A percentile compares a stretch with the other conserved stretches of the same genome.
Evolutionary conservation across 2,888 invertebrate genomes (phyloP).

Genomic region (Stenodera caucasica): DNA sequence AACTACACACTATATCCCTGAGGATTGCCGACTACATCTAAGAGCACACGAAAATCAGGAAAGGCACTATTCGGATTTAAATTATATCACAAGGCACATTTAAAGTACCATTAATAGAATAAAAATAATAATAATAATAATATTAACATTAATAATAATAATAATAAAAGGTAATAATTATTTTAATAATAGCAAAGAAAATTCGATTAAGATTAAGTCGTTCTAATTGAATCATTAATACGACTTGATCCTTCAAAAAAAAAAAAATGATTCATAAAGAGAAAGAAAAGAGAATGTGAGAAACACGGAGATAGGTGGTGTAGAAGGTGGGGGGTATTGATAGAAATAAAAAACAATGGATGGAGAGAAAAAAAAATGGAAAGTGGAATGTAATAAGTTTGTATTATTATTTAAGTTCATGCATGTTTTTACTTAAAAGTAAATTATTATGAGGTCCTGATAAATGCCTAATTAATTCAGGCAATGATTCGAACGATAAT

Average conservation of each 20-base stretch:
- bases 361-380: not conserved
- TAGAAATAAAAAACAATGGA: not conserved
- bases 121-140: not conserved
- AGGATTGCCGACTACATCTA: constrained; percentile 46
- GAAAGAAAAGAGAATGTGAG: not conserved
- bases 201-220: constrained; percentile 36
- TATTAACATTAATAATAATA: not conserved
- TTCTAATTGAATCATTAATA: constrained; percentile 39
- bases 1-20: constrained; percentile 44
- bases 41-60: constrained; percentile 37
- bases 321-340: too few relatives aligned
- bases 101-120: not conserved
- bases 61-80: constrained; percentile 44
- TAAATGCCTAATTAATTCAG: constrained; percentile 82
- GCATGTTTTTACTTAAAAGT: constrained; percentile 83
- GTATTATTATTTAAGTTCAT: constrained; percentile 56
- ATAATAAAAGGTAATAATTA: not conserved
- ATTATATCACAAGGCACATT: constrained; percentile 39
- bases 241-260: constrained; percentile 39
- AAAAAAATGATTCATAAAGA: not conserved
- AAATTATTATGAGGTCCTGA: constrained; percentile 88
- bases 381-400: constrained; percentile 37
- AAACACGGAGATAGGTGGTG: too few relatives aligned
- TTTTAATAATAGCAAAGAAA: not conserved
- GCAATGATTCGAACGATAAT: constrained; percentile 81